Conservation (phyloP, 2,797 vertebrate species). For the Myiothlypis chrysogaster region DNA sequence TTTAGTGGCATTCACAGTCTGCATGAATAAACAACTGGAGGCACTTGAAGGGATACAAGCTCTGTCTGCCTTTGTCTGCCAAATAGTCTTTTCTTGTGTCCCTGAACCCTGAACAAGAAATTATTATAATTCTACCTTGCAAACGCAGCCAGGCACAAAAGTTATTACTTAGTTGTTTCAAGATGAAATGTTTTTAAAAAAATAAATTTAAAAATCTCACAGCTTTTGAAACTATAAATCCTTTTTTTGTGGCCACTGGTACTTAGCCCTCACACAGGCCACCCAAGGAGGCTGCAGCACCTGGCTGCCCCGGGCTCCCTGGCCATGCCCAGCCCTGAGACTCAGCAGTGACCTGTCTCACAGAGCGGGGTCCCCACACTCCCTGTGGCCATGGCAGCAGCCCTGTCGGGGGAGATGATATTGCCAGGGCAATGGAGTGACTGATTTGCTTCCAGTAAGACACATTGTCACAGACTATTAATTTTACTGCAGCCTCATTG, state of each 20-base stretch:
- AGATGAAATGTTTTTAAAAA: background rate
- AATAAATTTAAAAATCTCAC: background rate
- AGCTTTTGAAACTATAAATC: background rate
- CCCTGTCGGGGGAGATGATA: background rate
- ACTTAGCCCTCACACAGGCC: background rate
- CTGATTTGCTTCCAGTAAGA: conserved; percentile 64
- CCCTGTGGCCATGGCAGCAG: background rate
- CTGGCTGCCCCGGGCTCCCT: background rate
- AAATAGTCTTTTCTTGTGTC: conserved; percentile 13
- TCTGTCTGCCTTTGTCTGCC: background rate
- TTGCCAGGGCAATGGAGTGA: background rate
- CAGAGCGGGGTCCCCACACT: accelerated
- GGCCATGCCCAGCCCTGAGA: background rate
- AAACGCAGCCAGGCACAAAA: conserved; percentile 4
- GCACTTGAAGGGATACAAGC: background rate
- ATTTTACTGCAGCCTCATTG: conserved; percentile 73
- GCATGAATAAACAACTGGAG: conserved; percentile 30
- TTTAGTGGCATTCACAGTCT: conserved; percentile 28
- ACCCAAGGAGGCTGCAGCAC: background rate
- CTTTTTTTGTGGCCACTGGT: background rate
- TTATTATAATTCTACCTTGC: conserved; percentile 2
- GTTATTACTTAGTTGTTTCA: background rate
- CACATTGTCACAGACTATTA: conserved; percentile 70
- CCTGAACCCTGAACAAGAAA: background rate
- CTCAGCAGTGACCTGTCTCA: background rate